A percentile compares a stretch with the other conserved stretches of the same genome.
Evolutionary conservation across 2,797 vertebrate genomes (phyloP).

Genomic region (Acipenser oxyrinchus): DNA sequence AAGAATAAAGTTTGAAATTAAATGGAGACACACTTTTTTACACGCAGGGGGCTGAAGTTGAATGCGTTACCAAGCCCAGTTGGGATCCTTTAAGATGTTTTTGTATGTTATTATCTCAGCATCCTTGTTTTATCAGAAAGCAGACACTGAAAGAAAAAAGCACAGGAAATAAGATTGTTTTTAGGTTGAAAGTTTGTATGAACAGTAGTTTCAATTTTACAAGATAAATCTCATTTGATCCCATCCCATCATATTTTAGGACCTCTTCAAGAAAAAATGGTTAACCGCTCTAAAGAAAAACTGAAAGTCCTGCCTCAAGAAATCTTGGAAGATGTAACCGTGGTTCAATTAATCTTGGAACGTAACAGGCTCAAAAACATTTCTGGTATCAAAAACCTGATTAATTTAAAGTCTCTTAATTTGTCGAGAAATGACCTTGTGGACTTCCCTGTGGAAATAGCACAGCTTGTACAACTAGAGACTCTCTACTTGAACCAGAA

Average conservation of each 20-base stretch:
- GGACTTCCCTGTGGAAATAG: constrained; percentile 50
- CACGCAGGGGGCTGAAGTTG: no score
- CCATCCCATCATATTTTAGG: constrained; percentile 20
- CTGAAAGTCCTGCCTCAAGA: constrained; percentile 40
- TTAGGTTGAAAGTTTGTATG: no score
- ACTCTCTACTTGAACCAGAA: constrained; percentile 63
- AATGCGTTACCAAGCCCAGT: no score
- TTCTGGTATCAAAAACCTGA: constrained; percentile 36
- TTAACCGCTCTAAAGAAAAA: constrained; percentile 39
- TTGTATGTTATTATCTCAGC: no score
- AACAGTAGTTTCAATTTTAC: no score
- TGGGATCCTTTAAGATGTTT: no score
- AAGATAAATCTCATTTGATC: no score
- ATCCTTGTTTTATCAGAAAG: no score
- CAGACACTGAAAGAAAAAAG: no score
- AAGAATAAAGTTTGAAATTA: no score
- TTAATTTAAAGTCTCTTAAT: constrained; percentile 48
- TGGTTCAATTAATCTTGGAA: constrained; percentile 42
- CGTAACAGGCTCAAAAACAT: constrained; percentile 52
- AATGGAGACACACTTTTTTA: no score
- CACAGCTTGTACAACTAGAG: constrained; percentile 40
- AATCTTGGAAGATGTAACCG: constrained; percentile 23
- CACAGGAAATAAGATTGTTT: no score
- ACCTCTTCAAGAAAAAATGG: constrained; percentile 24
- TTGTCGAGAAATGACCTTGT: constrained; percentile 54